These are phyloP conservation scores for Drosophila nannoptera DNA, from an alignment of 1,140 invertebrate genomes.

Conservation along the genomic window DNA sequence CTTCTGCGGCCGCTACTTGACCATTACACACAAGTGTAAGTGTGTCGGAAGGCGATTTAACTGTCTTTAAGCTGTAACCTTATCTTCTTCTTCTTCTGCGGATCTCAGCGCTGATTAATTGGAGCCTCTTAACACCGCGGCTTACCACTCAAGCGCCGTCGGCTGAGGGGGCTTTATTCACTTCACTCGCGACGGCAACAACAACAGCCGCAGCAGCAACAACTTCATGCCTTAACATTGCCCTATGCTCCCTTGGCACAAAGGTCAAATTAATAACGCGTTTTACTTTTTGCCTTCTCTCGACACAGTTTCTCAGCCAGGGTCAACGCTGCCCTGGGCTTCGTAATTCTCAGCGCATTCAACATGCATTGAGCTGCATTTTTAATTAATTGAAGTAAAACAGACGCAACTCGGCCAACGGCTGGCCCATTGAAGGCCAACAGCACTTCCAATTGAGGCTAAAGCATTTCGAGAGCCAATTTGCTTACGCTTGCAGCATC, in stretches of 20 bases:
- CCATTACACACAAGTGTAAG: slow-evolving; percentile 14
- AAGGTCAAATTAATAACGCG: slow-evolving; percentile 44
- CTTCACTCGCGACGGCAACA: slow-evolving; percentile 20
- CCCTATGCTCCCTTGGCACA: slow-evolving; percentile 11
- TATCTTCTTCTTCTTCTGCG: slow-evolving; percentile 20
- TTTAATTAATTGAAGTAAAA: slow-evolving; percentile 52
- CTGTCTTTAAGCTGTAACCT: slow-evolving; percentile 36
- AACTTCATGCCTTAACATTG: neutral
- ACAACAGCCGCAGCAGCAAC: slow-evolving; percentile 8
- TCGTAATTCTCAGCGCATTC: slow-evolving; percentile 32
- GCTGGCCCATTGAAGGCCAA: slow-evolving; percentile 31
- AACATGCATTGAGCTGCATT: slow-evolving; percentile 47
- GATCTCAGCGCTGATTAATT: slow-evolving; percentile 55
- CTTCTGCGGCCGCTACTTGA: slow-evolving; percentile 4
- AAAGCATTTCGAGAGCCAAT: slow-evolving; percentile 33
- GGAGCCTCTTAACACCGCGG: slow-evolving; percentile 48
- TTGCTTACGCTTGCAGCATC: neutral
- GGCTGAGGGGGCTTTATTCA: slow-evolving; percentile 35
- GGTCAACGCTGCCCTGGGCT: slow-evolving; percentile 27
- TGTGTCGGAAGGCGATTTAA: slow-evolving; percentile 8
- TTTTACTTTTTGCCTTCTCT: slow-evolving; percentile 40
- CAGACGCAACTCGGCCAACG: slow-evolving; percentile 30
- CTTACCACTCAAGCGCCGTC: slow-evolving; percentile 36
- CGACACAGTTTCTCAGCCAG: slow-evolving; percentile 41
- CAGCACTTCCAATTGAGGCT: slow-evolving; percentile 25